Evolutionary conservation across 2,888 invertebrate genomes (phyloP).

Genomic region (Scrobipalpa costella): DNA sequence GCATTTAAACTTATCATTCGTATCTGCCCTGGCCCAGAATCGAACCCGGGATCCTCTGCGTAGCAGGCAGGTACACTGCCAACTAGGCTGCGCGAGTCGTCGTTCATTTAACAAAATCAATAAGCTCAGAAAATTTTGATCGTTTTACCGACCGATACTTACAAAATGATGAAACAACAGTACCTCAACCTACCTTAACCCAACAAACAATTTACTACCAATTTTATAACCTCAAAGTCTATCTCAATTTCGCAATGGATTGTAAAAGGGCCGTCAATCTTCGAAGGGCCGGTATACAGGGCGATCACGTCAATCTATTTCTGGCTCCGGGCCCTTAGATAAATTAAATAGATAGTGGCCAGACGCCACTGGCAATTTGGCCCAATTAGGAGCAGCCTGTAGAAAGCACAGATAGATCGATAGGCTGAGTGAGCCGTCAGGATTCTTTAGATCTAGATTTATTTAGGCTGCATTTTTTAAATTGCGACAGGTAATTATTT

Average conservation of each 20-base stretch:
- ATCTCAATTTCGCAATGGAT: slow-evolving; percentile 3
- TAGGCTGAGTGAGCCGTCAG: slow-evolving; percentile 7
- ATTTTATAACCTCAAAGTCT: not conserved
- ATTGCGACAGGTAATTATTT: not conserved
- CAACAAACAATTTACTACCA: not conserved
- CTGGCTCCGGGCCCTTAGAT: slow-evolving; percentile 41
- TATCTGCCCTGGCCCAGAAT: too few species aligned
- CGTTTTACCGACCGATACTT: not conserved
- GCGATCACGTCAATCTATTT: slow-evolving; percentile 48
- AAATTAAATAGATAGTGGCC: slow-evolving; percentile 62
- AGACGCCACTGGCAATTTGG: slow-evolving; percentile 58
- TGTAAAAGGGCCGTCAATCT: slow-evolving; percentile 21
- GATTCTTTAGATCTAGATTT: not conserved
- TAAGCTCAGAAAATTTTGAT: too few species aligned
- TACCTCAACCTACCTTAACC: slow-evolving; percentile 1
- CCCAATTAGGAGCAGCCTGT: slow-evolving; percentile 47
- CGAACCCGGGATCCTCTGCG: too few species aligned
- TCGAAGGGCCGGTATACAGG: slow-evolving; percentile 26
- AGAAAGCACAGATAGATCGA: slow-evolving; percentile 39
- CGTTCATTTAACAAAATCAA: too few species aligned
- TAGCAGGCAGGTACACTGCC: too few species aligned
- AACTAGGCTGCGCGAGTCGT: too few species aligned
- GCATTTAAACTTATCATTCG: too few species aligned
- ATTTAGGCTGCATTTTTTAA: not conserved
- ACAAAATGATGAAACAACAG: slow-evolving; percentile 5